These are phyloP conservation scores for Synanthedon formicaeformis DNA, from an alignment of 2,888 invertebrate species.

Conservation along the genomic window DNA sequence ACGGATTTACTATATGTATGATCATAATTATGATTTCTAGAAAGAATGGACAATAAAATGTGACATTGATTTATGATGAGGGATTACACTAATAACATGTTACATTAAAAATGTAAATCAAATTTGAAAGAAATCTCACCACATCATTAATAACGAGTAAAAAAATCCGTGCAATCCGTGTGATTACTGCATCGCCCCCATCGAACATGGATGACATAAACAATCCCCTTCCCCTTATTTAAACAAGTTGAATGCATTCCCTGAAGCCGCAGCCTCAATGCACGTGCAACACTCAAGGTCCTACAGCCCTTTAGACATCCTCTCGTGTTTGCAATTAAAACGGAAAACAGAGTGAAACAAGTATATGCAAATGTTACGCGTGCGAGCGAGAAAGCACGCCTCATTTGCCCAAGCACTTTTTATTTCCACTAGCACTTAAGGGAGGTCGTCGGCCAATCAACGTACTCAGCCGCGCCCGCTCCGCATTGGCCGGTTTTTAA, in stretches of 20 bases:
- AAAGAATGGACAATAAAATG: background rate
- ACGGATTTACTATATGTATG: too few relatives aligned
- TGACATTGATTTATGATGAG: background rate
- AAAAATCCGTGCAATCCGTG: background rate
- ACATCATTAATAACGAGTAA: background rate
- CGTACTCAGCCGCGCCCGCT: slow-evolving; percentile 55
- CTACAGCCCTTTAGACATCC: slow-evolving; percentile 64
- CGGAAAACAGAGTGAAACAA: slow-evolving; percentile 54
- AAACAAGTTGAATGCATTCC: slow-evolving; percentile 57
- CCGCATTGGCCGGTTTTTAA: slow-evolving; percentile 65
- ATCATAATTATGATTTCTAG: too few relatives aligned
- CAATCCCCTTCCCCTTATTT: slow-evolving; percentile 43
- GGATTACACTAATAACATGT: background rate
- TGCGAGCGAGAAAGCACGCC: slow-evolving; percentile 46
- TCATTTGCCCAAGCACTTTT: slow-evolving; percentile 67
- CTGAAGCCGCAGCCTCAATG: slow-evolving; percentile 34
- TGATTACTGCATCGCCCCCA: slow-evolving; percentile 12
- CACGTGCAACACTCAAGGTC: slow-evolving; percentile 68
- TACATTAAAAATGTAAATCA: background rate
- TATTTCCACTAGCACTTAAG: slow-evolving; percentile 61
- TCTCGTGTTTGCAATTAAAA: slow-evolving; percentile 68
- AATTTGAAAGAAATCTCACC: background rate
- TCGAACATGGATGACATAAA: slow-evolving; percentile 45
- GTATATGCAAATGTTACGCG: slow-evolving; percentile 25
- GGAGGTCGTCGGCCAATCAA: slow-evolving; percentile 69